Evolutionary conservation across 2,113 vertebrate genomes (phyloP).

Genomic region (Ia io): DNA sequence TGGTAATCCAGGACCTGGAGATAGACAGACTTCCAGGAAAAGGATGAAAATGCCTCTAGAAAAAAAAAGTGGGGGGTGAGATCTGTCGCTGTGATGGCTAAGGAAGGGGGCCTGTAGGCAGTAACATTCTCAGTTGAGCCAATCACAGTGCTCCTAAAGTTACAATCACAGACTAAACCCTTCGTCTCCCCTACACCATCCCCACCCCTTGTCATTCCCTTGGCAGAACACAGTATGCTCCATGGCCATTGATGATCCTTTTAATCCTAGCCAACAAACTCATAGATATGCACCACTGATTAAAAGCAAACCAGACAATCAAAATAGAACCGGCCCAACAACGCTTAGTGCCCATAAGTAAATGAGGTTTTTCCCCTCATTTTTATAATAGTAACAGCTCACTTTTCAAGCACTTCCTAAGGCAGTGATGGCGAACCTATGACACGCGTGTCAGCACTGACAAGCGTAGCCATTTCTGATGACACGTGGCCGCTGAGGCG

Average conservation of each 20-base stretch:
- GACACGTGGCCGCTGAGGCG: too few relatives aligned
- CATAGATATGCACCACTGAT: not conserved
- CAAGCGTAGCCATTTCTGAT: too few relatives aligned
- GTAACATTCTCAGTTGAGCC: not conserved
- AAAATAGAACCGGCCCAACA: not conserved
- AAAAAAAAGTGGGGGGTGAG: not conserved
- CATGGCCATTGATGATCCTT: not conserved
- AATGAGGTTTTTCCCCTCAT: not conserved
- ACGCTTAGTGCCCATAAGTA: not conserved
- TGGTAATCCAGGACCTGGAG: not conserved
- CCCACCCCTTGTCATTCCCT: not conserved
- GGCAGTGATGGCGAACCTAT: too few relatives aligned
- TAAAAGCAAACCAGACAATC: constrained; percentile 10
- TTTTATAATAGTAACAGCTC: not conserved
- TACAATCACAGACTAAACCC: not conserved
- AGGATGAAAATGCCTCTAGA: not conserved
- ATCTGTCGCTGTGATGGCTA: not conserved
- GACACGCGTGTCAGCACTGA: too few relatives aligned
- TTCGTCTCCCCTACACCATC: not conserved
- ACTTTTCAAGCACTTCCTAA: not conserved
- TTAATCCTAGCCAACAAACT: not conserved
- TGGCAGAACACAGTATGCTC: not conserved
- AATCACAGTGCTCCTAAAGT: not conserved
- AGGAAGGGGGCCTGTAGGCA: not conserved
- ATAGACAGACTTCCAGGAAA: not conserved